These are phyloP conservation scores for Biston betularia DNA, from an alignment of 2,888 invertebrate species.

Conservation along the genomic window DNA sequence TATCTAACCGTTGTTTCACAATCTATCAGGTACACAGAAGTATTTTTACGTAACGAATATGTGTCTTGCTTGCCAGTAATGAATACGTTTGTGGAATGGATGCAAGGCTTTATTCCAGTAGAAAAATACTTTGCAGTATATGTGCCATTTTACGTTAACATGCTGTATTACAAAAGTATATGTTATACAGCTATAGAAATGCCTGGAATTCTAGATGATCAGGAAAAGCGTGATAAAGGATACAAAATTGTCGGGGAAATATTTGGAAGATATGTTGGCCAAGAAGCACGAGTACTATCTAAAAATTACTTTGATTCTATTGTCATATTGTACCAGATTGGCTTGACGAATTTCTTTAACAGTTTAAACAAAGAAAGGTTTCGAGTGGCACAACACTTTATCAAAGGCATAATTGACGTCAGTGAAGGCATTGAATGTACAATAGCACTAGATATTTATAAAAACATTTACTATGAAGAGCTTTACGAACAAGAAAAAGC, in stretches of 20 bases:
- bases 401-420: background rate
- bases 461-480: background rate
- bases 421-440: slow-evolving; percentile 4
- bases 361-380: background rate
- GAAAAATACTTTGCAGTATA: slow-evolving; percentile 57
- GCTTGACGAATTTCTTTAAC: background rate
- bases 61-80: slow-evolving; percentile 58
- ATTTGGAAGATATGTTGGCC: slow-evolving; percentile 1
- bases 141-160: slow-evolving; percentile 59
- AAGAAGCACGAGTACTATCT: background rate
- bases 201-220: background rate
- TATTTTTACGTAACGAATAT: slow-evolving; percentile 56
- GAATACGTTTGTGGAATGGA: slow-evolving; percentile 53
- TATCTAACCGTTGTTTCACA: background rate
- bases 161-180: slow-evolving; percentile 64
- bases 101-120: slow-evolving; percentile 55
- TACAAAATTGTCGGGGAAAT: slow-evolving; percentile 8
- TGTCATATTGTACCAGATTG: background rate
- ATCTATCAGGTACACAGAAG: slow-evolving; percentile 42
- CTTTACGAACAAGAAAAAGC: background rate
- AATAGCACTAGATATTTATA: background rate
- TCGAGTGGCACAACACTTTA: slow-evolving; percentile 1
- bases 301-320: slow-evolving; percentile 8
- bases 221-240: background rate
- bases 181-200: slow-evolving; percentile 43